Percentiles rank a stretch among this genome's conserved stretches.
These are phyloP conservation scores for Helicoverpa zea DNA, from an alignment of 1,140 invertebrate genomes.

Conservation along the genomic window DNA sequence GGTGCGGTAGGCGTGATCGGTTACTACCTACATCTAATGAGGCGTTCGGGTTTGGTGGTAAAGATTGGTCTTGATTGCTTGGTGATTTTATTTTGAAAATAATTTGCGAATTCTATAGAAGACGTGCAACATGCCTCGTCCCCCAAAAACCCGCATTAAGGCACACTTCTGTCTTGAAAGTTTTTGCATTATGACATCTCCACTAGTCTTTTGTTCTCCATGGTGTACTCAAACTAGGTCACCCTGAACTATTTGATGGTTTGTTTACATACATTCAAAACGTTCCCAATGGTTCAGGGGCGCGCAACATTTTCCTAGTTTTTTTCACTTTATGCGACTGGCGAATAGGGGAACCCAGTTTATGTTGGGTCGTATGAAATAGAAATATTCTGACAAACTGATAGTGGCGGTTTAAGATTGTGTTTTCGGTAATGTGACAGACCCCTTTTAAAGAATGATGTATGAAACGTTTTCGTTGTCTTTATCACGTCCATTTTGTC, in stretches of 20 bases:
- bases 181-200: too few species aligned
- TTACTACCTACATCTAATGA: too few species aligned
- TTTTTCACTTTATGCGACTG: slow-evolving; percentile 10
- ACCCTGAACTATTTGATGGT: slow-evolving; percentile 11
- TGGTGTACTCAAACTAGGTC: slow-evolving; percentile 13
- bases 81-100: too few species aligned
- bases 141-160: too few species aligned
- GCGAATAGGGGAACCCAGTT: neutral
- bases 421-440: neutral
- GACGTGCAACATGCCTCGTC: too few species aligned
- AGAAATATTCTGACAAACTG: neutral
- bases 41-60: too few species aligned
- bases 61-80: too few species aligned
- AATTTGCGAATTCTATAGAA: too few species aligned
- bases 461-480: neutral
- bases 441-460: neutral
- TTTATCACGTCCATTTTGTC: neutral
- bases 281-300: neutral
- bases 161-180: too few species aligned
- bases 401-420: neutral
- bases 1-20: too few species aligned
- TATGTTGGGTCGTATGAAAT: neutral
- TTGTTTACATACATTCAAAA: slow-evolving; percentile 3
- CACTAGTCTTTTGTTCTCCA: too few species aligned
- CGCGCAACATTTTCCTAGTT: neutral